phyloP scores from a whole-genome alignment of 2,113 vertebrate species.

The Heterotis niloticus region DNA sequence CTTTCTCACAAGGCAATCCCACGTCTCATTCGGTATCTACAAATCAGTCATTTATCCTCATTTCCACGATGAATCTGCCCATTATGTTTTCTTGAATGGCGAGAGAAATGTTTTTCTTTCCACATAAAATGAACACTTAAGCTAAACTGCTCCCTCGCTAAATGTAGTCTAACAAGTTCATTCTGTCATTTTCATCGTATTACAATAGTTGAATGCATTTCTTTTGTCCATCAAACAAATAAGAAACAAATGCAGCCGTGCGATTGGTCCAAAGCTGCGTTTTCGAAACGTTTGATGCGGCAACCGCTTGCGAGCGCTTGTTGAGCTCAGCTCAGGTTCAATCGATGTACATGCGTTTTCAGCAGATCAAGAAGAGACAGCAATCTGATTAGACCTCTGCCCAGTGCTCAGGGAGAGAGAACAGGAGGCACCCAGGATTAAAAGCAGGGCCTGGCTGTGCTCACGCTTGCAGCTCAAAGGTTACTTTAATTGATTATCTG shows the following conservation, averaged over 20 bases:
- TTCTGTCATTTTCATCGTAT: background rate
- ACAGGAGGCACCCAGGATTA: background rate
- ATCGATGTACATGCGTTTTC: constrained; percentile 8
- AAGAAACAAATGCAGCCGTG: no score
- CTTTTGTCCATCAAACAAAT: no score
- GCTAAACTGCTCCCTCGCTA: background rate
- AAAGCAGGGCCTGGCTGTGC: background rate
- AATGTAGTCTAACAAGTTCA: background rate
- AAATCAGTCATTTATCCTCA: background rate
- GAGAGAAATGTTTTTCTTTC: background rate
- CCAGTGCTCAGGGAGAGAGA: background rate
- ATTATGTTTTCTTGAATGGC: no score
- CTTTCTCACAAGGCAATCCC: no score
- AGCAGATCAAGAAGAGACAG: constrained; percentile 14
- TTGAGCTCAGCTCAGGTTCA: background rate
- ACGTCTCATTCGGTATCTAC: no score
- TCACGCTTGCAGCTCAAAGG: constrained; percentile 6
- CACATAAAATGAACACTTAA: background rate
- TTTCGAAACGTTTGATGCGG: constrained; percentile 1
- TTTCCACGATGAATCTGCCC: no score
- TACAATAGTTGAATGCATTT: no score
- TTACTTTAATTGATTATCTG: background rate
- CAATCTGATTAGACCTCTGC: constrained; percentile 2
- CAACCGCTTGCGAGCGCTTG: background rate
- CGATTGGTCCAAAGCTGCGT: background rate